phyloP scores from a whole-genome alignment of 1,140 invertebrate species.

The Nymphalis io region DNA sequence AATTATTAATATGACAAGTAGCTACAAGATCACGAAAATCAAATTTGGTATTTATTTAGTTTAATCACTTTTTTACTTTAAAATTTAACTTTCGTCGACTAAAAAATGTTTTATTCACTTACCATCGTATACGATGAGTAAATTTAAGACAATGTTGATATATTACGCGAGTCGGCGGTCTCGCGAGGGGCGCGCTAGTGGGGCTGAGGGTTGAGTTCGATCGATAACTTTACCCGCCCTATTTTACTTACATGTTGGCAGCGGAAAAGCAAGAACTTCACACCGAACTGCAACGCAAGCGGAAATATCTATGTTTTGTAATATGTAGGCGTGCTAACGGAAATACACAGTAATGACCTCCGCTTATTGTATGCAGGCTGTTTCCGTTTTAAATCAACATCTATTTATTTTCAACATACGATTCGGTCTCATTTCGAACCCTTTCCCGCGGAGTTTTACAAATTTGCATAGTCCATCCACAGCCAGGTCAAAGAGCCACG shows the following conservation, averaged over 20 bases:
- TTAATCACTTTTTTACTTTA: constrained; percentile 7
- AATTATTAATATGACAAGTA: neutral
- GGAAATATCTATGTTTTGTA: neutral
- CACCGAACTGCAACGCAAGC: neutral
- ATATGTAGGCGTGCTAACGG: neutral
- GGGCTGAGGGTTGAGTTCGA: constrained; percentile 1
- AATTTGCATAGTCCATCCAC: no score
- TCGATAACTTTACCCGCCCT: constrained; percentile 10
- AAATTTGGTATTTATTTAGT: neutral
- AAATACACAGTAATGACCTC: neutral
- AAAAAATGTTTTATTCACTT: neutral
- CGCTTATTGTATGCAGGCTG: neutral
- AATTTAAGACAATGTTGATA: neutral
- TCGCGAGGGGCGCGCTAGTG: constrained; percentile 4
- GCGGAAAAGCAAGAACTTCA: neutral
- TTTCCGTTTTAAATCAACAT: neutral
- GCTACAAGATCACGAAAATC: neutral
- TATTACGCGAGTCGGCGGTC: neutral
- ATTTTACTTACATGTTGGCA: constrained; percentile 11
- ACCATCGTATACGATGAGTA: neutral
- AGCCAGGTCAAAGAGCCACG: no score
- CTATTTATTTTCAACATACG: neutral
- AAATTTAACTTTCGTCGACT: neutral
- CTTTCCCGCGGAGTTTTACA: neutral
- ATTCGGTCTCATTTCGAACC: neutral